Evolutionary conservation across 2,113 vertebrate species (phyloP).

Genomic region (Boulengeromyrus knoepffleri): DNA sequence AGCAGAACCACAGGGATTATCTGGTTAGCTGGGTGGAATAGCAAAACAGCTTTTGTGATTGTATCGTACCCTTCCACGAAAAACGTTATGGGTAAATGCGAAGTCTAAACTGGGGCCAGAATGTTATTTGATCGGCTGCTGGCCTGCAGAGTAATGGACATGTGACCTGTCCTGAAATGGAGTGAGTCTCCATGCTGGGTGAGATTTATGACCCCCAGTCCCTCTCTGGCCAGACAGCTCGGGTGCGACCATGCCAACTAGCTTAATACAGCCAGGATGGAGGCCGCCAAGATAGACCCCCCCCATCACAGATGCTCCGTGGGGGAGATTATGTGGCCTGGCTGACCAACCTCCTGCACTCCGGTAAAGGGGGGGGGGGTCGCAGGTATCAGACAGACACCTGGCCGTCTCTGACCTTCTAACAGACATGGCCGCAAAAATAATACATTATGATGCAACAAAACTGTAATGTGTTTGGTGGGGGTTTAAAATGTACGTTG

Average conservation of each 20-base stretch:
- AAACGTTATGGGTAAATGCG: background rate
- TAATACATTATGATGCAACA: background rate
- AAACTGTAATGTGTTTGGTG: background rate
- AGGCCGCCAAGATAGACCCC: background rate
- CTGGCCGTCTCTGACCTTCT: background rate
- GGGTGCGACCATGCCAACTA: background rate
- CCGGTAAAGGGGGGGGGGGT: background rate
- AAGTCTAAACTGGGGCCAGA: background rate
- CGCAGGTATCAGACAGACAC: background rate
- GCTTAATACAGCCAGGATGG: background rate
- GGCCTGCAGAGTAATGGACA: background rate
- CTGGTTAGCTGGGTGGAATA: background rate
- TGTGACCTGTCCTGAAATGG: background rate
- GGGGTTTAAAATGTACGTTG: background rate
- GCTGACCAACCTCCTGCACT: background rate
- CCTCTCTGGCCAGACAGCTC: background rate
- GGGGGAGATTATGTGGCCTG: background rate
- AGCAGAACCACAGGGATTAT: background rate
- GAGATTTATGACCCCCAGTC: background rate
- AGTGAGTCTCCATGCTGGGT: background rate
- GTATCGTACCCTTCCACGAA: background rate
- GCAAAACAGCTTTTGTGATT: background rate
- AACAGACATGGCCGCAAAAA: background rate
- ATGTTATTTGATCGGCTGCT: background rate
- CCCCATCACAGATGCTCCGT: background rate